A percentile compares a stretch with the other conserved stretches of the same genome.
phyloP scores from a whole-genome alignment of 2,797 vertebrate genomes.

The Danio choprae region DNA sequence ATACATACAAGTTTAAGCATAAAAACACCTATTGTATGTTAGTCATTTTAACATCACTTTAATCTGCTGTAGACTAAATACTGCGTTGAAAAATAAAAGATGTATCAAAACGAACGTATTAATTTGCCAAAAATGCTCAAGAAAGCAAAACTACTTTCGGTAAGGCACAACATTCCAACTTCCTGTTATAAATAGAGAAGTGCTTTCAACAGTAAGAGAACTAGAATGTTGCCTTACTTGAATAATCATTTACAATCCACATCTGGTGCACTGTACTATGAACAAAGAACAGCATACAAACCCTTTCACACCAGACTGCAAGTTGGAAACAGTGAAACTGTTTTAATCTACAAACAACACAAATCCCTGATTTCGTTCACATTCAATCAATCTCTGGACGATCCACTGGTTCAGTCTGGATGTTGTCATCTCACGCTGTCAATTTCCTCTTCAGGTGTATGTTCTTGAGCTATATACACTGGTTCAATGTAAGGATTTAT shows the following conservation, averaged over 20 bases:
- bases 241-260: constrained; percentile 43
- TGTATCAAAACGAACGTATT: constrained; percentile 42
- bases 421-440: constrained; percentile 70
- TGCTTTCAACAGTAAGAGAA: constrained; percentile 60
- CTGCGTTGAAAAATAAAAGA: constrained; percentile 29
- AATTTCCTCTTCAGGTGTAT: constrained; percentile 71
- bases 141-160: constrained; percentile 16
- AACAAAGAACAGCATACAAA: constrained; percentile 50
- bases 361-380: constrained; percentile 67
- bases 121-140: constrained; percentile 7
- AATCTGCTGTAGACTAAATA: constrained; percentile 27
- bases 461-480: constrained; percentile 65
- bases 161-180: neutral
- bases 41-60: constrained; percentile 16
- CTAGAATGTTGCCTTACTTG: neutral
- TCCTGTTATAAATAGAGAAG: constrained; percentile 57
- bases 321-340: constrained; percentile 35
- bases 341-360: constrained; percentile 60
- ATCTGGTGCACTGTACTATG: neutral
- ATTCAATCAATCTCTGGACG: constrained; percentile 76
- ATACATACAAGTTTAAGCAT: constrained; percentile 37
- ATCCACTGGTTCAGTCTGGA: constrained; percentile 65
- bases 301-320: constrained; percentile 57
- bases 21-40: constrained; percentile 9
- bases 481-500: constrained; percentile 70